These are phyloP conservation scores for Leiothrix lutea DNA, from an alignment of 2,113 vertebrate species.

Conservation along the genomic window DNA sequence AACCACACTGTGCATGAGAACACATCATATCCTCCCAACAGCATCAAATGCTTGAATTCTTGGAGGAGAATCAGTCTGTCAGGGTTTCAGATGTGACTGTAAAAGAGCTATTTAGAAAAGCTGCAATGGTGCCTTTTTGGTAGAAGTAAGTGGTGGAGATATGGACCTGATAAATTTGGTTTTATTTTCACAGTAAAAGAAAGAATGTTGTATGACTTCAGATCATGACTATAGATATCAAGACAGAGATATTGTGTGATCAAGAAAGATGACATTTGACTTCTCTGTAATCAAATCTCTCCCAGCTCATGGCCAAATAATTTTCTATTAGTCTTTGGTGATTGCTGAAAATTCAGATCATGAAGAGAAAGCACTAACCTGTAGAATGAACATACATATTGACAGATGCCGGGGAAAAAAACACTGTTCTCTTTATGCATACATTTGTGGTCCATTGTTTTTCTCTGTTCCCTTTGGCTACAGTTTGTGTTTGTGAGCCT, in stretches of 20 bases:
- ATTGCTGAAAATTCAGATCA: background rate
- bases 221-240: background rate
- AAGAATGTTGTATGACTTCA: background rate
- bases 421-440: background rate
- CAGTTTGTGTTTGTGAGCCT: background rate
- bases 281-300: background rate
- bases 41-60: background rate
- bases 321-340: background rate
- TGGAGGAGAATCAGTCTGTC: background rate
- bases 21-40: background rate
- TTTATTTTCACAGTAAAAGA: background rate
- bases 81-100: background rate
- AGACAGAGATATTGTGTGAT: background rate
- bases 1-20: background rate
- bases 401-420: background rate
- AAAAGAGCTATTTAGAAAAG: background rate
- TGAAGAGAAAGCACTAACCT: background rate
- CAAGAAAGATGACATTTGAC: background rate
- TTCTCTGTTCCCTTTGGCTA: background rate
- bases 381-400: background rate
- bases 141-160: background rate
- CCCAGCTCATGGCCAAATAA: background rate
- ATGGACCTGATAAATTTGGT: background rate
- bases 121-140: background rate
- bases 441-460: background rate